These are phyloP conservation scores for Neodiprion pinetum DNA, from an alignment of 1,140 invertebrate genomes.

Conservation along the genomic window DNA sequence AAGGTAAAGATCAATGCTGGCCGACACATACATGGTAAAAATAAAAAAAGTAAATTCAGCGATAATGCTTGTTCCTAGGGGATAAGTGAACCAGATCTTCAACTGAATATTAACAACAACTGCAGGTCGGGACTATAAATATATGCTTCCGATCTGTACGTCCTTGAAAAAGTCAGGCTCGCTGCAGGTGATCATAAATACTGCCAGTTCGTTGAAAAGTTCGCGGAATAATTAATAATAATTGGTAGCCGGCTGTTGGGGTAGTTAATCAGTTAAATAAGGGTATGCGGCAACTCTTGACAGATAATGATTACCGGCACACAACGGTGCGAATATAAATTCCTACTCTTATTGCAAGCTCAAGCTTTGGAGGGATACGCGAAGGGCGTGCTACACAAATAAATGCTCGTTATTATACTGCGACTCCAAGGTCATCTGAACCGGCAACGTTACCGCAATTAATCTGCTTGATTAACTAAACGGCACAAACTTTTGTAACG, in stretches of 20 bases:
- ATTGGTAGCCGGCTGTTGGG: background rate
- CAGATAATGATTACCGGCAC: background rate
- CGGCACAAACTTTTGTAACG: background rate
- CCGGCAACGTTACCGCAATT: background rate
- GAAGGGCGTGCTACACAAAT: background rate
- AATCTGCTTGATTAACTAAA: background rate
- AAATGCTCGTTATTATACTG: background rate
- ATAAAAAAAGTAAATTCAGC: background rate
- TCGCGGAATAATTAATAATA: background rate
- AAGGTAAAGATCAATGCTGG: slow-evolving; percentile 4
- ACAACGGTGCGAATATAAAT: background rate
- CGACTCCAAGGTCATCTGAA: background rate
- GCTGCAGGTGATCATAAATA: no score
- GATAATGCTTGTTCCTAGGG: no score
- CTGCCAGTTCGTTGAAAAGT: background rate
- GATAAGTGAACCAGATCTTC: no score
- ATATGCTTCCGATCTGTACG: no score
- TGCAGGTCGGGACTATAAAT: no score
- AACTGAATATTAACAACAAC: no score
- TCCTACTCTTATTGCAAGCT: background rate
- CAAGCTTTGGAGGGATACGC: background rate
- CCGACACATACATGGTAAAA: background rate
- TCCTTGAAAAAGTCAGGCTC: no score
- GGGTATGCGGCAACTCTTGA: background rate
- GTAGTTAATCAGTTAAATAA: background rate